Conservation (phyloP, 2,888 invertebrate species). For the Dexiosoma caninum region DNA sequence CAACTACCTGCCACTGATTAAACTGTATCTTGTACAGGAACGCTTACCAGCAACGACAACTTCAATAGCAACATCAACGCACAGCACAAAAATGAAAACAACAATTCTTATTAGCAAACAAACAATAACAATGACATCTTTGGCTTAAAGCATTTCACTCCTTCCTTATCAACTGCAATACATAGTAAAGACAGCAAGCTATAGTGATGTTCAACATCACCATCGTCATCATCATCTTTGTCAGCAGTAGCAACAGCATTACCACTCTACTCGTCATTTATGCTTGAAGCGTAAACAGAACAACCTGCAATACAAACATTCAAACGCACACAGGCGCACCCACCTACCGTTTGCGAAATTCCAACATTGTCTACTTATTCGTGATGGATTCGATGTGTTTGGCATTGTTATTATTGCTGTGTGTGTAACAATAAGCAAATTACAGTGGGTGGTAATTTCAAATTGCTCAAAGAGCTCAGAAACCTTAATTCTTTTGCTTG, state of each 20-base stretch:
- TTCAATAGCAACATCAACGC: background rate
- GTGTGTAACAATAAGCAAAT: background rate
- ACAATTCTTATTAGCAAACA: slow-evolving; percentile 32
- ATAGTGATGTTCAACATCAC: too few species aligned
- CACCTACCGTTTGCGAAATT: background rate
- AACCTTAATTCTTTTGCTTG: background rate
- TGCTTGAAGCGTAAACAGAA: background rate
- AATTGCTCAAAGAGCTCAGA: background rate
- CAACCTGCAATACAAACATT: background rate
- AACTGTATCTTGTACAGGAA: slow-evolving; percentile 12
- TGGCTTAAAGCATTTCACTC: slow-evolving; percentile 43
- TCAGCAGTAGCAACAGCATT: background rate
- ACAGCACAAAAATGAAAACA: slow-evolving; percentile 14
- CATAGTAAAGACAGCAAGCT: background rate
- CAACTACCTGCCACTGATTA: background rate
- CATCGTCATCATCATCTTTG: slow-evolving; percentile 10
- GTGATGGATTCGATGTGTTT: background rate
- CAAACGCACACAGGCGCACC: background rate
- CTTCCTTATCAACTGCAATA: slow-evolving; percentile 13
- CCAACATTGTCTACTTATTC: slow-evolving; percentile 15
- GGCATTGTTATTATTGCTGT: background rate
- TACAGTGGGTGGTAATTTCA: background rate
- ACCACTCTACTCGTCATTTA: background rate
- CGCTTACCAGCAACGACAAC: slow-evolving; percentile 4
- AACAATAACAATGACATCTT: slow-evolving; percentile 50